Base-by-base conservation (phyloP, 2,113 vertebrate species). In the Stictonetta naevosa region DNA sequence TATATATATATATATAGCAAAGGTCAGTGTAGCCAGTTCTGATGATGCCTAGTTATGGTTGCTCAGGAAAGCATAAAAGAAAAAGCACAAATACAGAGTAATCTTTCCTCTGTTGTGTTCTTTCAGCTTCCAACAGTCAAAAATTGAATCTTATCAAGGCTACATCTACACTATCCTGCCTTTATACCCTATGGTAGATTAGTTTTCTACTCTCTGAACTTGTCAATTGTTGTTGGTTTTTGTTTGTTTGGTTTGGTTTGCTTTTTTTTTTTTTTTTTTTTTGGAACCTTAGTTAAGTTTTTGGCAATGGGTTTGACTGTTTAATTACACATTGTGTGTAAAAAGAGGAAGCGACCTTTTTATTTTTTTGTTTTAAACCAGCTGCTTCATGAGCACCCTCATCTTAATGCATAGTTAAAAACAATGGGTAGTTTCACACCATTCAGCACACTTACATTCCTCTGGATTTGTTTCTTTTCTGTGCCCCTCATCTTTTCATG, bases 391-490 rank as follows among this genome's bases (percentile, higher is more conserved):
- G 25, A 44, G 11, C 33, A 16, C 14, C 38, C 9, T 40, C 7
- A 15, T 68, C 48, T 73, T 68, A 34, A 13, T 21, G 38, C 16
- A 4, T 28, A 13, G 2, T 46, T 76, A 38, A 73, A 87, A 83
- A 22, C 28, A 53, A 13, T 73, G 20, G 34, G 16, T 46, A 33
- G 68, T 76, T 19, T 44, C 48, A 42, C 8, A 62, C 7, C 10
- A 1, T 0, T 60, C 28, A 29, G 86, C 34, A 23, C 14, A 80
- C 11, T 29, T 71, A 5, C 0, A 1, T 53, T 38, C 22, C 7
- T 72, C 11, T 72, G 86, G 23, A 40, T 88, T 67, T 72, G 11
- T 38, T 83, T 75, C 8, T 91, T 83, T 90, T 33, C n/a, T 59
- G 50, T 42, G 21, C n/a, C 8, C 29, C 12, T 3, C 11, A 10